Percentiles rank a stretch among this genome's conserved stretches.
Conservation (phyloP, 2,113 vertebrate genomes). For the Thalassarche chlororhynchos region DNA sequence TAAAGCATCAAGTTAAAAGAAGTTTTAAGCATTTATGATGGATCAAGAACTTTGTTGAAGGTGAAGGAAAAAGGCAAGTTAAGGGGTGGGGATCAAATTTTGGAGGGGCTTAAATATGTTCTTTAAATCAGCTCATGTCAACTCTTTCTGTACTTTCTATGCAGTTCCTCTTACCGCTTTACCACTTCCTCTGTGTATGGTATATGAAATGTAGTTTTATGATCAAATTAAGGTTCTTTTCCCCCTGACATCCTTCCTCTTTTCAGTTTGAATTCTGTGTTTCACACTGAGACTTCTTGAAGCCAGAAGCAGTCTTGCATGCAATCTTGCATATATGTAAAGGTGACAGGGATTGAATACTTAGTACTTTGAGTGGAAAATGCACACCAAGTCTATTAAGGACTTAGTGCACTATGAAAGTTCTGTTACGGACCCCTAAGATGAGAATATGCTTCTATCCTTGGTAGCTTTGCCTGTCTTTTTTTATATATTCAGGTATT, state of each 20-base stretch:
- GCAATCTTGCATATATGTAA: background rate
- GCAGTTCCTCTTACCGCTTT: background rate
- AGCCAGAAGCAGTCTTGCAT: background rate
- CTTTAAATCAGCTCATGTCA: background rate
- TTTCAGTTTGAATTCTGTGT: background rate
- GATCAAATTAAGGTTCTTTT: slow-evolving; percentile 9
- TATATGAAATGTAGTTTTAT: background rate
- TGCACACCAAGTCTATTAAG: background rate
- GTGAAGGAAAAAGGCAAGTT: background rate
- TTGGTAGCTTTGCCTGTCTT: background rate
- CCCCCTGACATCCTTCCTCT: background rate
- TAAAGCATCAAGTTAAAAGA: background rate
- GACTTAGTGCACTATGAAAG: background rate
- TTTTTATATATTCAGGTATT: background rate
- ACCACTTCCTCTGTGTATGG: background rate
- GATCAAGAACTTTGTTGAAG: background rate
- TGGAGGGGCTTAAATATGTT: background rate
- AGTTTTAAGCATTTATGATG: background rate
- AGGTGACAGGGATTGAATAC: background rate
- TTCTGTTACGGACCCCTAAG: background rate
- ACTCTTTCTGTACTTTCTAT: background rate
- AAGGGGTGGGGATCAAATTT: background rate
- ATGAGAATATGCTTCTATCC: background rate
- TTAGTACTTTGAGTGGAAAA: background rate
- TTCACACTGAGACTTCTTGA: background rate